Evolutionary conservation across 2,888 invertebrate species (phyloP).

Genomic region (Bursaphelenchus okinawaensis): DNA sequence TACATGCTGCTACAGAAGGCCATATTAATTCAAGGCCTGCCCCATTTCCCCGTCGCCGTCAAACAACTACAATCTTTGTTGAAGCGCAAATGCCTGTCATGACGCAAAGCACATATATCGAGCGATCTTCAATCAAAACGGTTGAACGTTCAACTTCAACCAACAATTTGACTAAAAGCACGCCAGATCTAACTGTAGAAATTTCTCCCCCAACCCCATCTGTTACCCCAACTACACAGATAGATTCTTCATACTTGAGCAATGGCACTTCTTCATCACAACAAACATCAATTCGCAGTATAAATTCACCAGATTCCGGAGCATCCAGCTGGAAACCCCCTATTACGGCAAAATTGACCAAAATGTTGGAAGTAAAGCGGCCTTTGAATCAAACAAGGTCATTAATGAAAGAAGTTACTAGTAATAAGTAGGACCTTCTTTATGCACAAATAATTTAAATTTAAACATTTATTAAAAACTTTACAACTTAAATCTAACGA

Average conservation of each 20-base stretch:
- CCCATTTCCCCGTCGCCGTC: slow-evolving; percentile 2
- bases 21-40: neutral
- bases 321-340: neutral
- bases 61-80: neutral
- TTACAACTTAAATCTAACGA: too few species aligned
- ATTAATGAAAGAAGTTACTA: too few species aligned
- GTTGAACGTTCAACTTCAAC: slow-evolving; percentile 4
- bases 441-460: too few species aligned
- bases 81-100: neutral
- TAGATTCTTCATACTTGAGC: neutral
- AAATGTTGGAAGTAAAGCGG: neutral
- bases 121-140: neutral
- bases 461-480: too few species aligned
- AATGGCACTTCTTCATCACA: neutral
- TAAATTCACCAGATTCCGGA: neutral
- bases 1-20: too few species aligned
- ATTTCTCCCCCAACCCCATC: slow-evolving; percentile 1
- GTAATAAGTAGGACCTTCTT: too few species aligned
- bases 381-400: neutral
- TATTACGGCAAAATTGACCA: neutral
- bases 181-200: slow-evolving; percentile 4
- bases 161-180: slow-evolving; percentile 5
- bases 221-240: neutral
- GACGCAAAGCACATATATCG: slow-evolving; percentile 10
- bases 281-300: neutral